Conservation (phyloP, 2,888 invertebrate genomes). For the Drosophila cognata region DNA sequence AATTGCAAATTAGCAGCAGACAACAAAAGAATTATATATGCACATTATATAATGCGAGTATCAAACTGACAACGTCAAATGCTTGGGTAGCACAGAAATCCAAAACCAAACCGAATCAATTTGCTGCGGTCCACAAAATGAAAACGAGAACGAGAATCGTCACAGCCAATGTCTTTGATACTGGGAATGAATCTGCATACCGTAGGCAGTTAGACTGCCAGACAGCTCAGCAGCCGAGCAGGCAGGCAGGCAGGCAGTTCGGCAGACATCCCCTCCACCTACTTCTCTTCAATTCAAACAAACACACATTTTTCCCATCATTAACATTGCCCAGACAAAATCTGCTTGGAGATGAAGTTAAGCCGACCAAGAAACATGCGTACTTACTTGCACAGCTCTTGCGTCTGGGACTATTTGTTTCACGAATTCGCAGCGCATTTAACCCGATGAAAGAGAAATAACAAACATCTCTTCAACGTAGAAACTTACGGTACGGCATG, state of each 20-base stretch:
- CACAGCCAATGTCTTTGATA: constrained; percentile 31
- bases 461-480: constrained; percentile 34
- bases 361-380: constrained; percentile 77
- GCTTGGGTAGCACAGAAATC: constrained; percentile 35
- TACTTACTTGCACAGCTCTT: constrained; percentile 68
- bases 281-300: constrained; percentile 23
- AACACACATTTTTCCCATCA: constrained; percentile 69
- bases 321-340: constrained; percentile 70
- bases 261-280: not conserved
- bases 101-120: constrained; percentile 64
- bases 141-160: constrained; percentile 58
- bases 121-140: constrained; percentile 61
- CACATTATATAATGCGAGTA: constrained; percentile 65
- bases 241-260: not conserved
- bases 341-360: constrained; percentile 71
- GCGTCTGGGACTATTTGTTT: constrained; percentile 74
- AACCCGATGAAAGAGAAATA: constrained; percentile 34
- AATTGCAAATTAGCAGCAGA: constrained; percentile 72
- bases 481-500: not conserved
- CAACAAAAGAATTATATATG: constrained; percentile 77
- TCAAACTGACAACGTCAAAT: constrained; percentile 55
- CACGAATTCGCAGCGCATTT: constrained; percentile 81
- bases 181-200: constrained; percentile 29
- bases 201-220: not conserved
- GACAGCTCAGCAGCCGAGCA: not conserved